Percentiles rank a stretch among this genome's conserved stretches.
phyloP scores from a whole-genome alignment of 2,113 vertebrate species.

The Psammodynastes pulverulentus region DNA sequence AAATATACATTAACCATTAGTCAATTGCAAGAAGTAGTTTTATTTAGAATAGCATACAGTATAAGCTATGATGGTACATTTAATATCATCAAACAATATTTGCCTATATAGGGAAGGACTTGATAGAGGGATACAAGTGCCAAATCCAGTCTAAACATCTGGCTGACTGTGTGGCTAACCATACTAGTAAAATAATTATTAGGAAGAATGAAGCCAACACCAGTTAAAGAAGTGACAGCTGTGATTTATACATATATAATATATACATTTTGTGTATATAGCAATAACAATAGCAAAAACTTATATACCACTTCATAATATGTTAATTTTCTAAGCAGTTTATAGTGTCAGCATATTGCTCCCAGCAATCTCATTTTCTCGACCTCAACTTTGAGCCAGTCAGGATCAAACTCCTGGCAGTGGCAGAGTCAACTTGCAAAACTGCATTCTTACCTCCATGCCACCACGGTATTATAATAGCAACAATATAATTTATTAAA shows the following conservation, averaged over 20 bases:
- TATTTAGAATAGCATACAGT: neutral
- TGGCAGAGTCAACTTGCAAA: neutral
- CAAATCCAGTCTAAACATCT: neutral
- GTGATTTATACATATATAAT: neutral
- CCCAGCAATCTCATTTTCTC: neutral
- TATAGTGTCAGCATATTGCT: neutral
- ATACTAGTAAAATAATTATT: neutral
- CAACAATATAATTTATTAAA: neutral
- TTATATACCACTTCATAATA: neutral
- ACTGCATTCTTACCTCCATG: neutral
- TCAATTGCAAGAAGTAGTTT: neutral
- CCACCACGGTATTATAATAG: neutral
- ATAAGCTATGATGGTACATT: neutral
- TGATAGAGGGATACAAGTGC: neutral
- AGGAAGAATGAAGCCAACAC: neutral
- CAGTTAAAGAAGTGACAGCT: neutral
- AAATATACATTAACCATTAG: neutral
- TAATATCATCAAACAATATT: neutral
- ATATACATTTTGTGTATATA: neutral
- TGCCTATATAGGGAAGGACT: neutral
- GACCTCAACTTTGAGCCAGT: neutral
- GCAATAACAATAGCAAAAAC: neutral
- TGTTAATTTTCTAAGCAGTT: neutral
- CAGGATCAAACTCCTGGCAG: neutral
- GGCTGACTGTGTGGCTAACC: neutral